Percentiles rank a stretch among this genome's conserved stretches.
Evolutionary conservation across 2,113 vertebrate species (phyloP).

Genomic region (Thunnus thynnus): DNA sequence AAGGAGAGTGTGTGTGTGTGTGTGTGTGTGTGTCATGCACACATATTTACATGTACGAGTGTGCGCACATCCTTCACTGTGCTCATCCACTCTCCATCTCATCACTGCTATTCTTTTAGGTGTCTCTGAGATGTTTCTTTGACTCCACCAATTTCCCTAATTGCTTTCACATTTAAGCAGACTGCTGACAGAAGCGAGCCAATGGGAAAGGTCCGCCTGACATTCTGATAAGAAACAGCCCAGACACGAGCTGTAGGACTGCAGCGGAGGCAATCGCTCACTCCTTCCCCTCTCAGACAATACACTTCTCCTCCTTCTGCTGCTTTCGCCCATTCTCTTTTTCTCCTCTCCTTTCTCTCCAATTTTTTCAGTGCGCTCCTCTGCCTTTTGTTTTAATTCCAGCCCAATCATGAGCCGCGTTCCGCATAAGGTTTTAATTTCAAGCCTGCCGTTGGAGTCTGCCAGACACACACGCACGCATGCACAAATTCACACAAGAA

Average conservation of each 20-base stretch:
- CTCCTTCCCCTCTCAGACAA: conserved; percentile 52
- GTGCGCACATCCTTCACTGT: background rate
- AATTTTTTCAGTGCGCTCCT: conserved; percentile 38
- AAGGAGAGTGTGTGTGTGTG: background rate
- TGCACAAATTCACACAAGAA: conserved; percentile 44
- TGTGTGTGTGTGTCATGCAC: background rate
- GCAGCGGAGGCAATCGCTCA: conserved; percentile 56
- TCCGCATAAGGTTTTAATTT: conserved; percentile 81
- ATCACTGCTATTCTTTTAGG: conserved; percentile 60
- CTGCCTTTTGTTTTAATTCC: conserved; percentile 81
- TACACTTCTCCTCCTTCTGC: conserved; percentile 22
- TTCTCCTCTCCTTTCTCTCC: conserved; percentile 4
- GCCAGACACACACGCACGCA: conserved; percentile 39
- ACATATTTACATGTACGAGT: background rate
- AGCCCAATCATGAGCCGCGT: conserved; percentile 70
- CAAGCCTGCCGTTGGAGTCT: conserved; percentile 63
- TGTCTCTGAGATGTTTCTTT: conserved; percentile 71
- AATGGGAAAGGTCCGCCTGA: conserved; percentile 75
- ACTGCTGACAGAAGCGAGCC: conserved; percentile 71
- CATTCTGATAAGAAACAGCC: conserved; percentile 74
- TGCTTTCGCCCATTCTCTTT: conserved; percentile 9
- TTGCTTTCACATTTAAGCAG: conserved; percentile 81
- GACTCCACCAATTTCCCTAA: conserved; percentile 76
- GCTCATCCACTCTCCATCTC: conserved; percentile 42
- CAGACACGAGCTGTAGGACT: conserved; percentile 58